A percentile compares a stretch with the other conserved stretches of the same genome.
These are phyloP conservation scores for Rhyacichthys aspro DNA, from an alignment of 2,797 vertebrate genomes.

Conservation along the genomic window DNA sequence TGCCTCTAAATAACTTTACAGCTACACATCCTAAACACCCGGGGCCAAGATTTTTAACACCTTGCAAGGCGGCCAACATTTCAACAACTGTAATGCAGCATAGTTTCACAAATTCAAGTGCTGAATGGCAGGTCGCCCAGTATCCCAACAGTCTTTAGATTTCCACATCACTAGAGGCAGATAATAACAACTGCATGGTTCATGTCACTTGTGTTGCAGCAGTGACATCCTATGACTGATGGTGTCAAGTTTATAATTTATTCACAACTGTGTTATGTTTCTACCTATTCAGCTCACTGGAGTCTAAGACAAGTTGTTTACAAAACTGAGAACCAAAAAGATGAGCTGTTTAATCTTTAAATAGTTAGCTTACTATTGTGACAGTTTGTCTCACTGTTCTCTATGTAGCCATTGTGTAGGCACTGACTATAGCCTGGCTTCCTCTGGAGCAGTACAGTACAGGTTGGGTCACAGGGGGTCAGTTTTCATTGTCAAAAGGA, in stretches of 20 bases:
- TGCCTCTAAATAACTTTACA: slow-evolving; percentile 32
- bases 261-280: slow-evolving; percentile 34
- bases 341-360: too few species aligned
- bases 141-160: background rate
- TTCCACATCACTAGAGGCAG: background rate
- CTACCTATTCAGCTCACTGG: slow-evolving; percentile 6
- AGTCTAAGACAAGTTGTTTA: slow-evolving; percentile 8
- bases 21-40: slow-evolving; percentile 14
- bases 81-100: slow-evolving; percentile 6
- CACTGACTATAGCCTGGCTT: too few species aligned
- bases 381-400: too few species aligned
- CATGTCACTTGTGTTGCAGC: slow-evolving; percentile 13
- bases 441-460: too few species aligned
- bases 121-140: slow-evolving; percentile 22
- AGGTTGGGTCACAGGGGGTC: too few species aligned
- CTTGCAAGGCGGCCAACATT: slow-evolving; percentile 8
- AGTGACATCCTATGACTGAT: slow-evolving; percentile 32
- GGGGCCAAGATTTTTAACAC: slow-evolving; percentile 42
- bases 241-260: slow-evolving; percentile 24
- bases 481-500: too few species aligned
- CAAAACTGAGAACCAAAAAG: slow-evolving; percentile 6
- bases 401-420: too few species aligned
- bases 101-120: slow-evolving; percentile 35
- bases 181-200: slow-evolving; percentile 15
- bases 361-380: too few species aligned